Percentiles rank a stretch among this genome's conserved stretches.
These are phyloP conservation scores for Cheilosia vernalis DNA, from an alignment of 2,888 invertebrate species.

Conservation along the genomic window DNA sequence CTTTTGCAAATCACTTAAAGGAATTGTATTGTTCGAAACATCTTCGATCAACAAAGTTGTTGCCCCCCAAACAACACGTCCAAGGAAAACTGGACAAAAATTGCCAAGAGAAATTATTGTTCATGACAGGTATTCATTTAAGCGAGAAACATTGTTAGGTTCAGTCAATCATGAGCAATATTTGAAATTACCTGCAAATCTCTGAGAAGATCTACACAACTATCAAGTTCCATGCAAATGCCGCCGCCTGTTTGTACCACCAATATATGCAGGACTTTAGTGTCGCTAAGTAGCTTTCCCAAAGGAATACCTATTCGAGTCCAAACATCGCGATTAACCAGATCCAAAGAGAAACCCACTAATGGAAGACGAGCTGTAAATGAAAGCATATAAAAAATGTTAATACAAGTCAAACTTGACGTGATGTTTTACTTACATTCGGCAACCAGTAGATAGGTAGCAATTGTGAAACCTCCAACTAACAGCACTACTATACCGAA, in stretches of 20 bases:
- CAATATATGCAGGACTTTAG: slow-evolving; percentile 81
- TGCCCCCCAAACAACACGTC: too few relatives aligned
- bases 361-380: slow-evolving; percentile 72
- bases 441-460: slow-evolving; percentile 79
- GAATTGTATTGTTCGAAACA: too few relatives aligned
- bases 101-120: too few relatives aligned
- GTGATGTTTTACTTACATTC: slow-evolving; percentile 78
- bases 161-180: not conserved
- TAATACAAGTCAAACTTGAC: slow-evolving; percentile 9
- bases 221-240: slow-evolving; percentile 80
- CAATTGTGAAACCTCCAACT: slow-evolving; percentile 77
- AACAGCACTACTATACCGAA: slow-evolving; percentile 78
- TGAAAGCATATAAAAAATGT: slow-evolving; percentile 24
- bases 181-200: slow-evolving; percentile 82
- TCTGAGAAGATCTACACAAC: slow-evolving; percentile 81
- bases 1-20: too few relatives aligned
- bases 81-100: too few relatives aligned
- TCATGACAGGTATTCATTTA: too few relatives aligned
- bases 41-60: too few relatives aligned
- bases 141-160: too few relatives aligned
- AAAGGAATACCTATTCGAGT: slow-evolving; percentile 74
- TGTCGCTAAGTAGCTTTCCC: slow-evolving; percentile 74
- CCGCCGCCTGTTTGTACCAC: slow-evolving; percentile 84
- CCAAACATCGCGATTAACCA: slow-evolving; percentile 80
- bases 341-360: slow-evolving; percentile 78